Percentiles rank a stretch among this genome's conserved stretches.
Evolutionary conservation across 2,888 invertebrate species (phyloP).

Genomic region (Hirtodrosophila histrioides): DNA sequence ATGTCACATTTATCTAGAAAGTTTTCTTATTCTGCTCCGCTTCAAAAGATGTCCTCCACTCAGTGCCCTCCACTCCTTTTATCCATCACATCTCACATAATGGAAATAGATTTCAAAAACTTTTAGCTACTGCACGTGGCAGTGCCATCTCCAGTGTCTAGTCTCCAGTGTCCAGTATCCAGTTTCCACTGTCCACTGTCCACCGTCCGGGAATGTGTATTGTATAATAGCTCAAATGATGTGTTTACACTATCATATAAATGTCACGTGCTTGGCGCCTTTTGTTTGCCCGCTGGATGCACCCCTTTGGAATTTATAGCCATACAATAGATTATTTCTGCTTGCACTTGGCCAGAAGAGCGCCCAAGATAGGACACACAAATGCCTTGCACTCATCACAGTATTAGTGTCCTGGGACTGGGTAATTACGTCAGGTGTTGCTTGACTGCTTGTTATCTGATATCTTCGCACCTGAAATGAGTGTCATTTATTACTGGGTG

Average conservation of each 20-base stretch:
- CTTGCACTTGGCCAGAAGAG: slow-evolving; percentile 47
- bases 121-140: slow-evolving; percentile 57
- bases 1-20: slow-evolving; percentile 81
- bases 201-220: slow-evolving; percentile 37
- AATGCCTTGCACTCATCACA: slow-evolving; percentile 4
- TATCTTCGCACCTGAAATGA: slow-evolving; percentile 57
- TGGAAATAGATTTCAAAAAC: slow-evolving; percentile 76
- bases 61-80: slow-evolving; percentile 21
- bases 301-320: slow-evolving; percentile 61
- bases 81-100: slow-evolving; percentile 63
- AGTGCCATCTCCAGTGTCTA: background rate
- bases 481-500: slow-evolving; percentile 49
- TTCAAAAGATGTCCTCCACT: slow-evolving; percentile 38
- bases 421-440: slow-evolving; percentile 71
- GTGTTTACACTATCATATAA: slow-evolving; percentile 81
- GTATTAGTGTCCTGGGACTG: slow-evolving; percentile 6
- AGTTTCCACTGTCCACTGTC: slow-evolving; percentile 5
- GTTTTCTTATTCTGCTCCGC: slow-evolving; percentile 64
- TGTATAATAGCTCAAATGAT: slow-evolving; percentile 80
- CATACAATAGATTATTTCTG: slow-evolving; percentile 64
- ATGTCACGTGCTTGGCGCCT: slow-evolving; percentile 75
- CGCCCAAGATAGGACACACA: slow-evolving; percentile 17
- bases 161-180: slow-evolving; percentile 6
- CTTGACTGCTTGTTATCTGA: slow-evolving; percentile 61
- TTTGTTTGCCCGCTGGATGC: slow-evolving; percentile 69